Conservation (phyloP, 2,888 invertebrate genomes). For the Chalcis sispes region DNA sequence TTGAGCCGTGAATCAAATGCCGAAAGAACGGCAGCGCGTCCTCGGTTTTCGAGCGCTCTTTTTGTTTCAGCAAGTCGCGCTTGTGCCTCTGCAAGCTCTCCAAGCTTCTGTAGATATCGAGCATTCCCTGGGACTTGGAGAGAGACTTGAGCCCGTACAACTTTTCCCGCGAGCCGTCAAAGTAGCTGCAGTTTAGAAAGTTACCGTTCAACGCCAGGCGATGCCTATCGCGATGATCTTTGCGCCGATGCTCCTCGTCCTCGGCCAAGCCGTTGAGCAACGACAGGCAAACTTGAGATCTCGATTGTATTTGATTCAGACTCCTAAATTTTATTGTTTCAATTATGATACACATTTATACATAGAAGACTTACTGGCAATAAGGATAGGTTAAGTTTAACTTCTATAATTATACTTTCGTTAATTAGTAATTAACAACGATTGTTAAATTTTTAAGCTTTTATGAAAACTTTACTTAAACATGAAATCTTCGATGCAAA, state of each 20-base stretch:
- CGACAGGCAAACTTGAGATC: constrained; percentile 70
- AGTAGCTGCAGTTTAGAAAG: constrained; percentile 66
- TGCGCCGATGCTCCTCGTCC: constrained; percentile 31
- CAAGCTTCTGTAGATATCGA: constrained; percentile 75
- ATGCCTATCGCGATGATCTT: constrained; percentile 9
- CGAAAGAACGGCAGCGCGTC: constrained; percentile 69
- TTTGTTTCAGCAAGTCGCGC: constrained; percentile 61
- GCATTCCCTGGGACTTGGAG: constrained; percentile 77
- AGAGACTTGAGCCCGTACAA: constrained; percentile 76
- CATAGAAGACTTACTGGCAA: no score
- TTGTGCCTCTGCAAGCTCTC: constrained; percentile 69
- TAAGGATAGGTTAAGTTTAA: no score
- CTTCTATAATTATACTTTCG: no score
- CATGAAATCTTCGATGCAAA: no score
- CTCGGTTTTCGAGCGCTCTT: constrained; percentile 69
- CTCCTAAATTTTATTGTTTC: constrained; percentile 62
- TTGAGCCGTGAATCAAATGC: constrained; percentile 57
- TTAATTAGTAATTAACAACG: no score
- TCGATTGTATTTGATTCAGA: constrained; percentile 71
- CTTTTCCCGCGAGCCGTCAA: constrained; percentile 76
- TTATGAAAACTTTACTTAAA: no score
- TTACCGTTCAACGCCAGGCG: constrained; percentile 58
- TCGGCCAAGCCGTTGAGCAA: constrained; percentile 54
- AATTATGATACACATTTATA: no score
- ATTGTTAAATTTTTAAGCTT: no score